Conservation (phyloP, 2,113 vertebrate species). For the Melanotaenia duboulayi region DNA sequence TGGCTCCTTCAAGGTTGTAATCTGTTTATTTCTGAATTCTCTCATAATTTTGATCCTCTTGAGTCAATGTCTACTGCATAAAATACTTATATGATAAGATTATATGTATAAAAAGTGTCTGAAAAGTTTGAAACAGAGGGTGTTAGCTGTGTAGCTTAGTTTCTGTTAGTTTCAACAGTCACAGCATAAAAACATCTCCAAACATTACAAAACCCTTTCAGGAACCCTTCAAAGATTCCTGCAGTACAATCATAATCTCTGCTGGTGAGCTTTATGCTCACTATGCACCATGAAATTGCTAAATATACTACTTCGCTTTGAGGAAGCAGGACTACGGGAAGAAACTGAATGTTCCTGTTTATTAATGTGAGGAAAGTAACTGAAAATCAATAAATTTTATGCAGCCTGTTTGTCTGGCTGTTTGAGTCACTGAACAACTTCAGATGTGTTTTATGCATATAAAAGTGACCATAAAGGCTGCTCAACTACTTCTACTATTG, state of each 20-base stretch:
- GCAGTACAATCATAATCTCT: constrained; percentile 27
- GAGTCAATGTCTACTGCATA: neutral
- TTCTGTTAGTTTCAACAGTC: constrained; percentile 45
- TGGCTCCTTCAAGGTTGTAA: constrained; percentile 2
- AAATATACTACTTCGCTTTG: constrained; percentile 16
- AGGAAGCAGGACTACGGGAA: neutral
- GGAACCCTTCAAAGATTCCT: constrained; percentile 19
- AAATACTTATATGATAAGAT: neutral
- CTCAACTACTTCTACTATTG: too few relatives aligned
- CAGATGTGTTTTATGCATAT: neutral
- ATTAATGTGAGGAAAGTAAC: neutral
- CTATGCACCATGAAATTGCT: constrained; percentile 6
- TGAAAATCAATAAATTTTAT: neutral
- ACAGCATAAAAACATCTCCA: constrained; percentile 27
- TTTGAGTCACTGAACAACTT: neutral
- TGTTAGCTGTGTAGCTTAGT: neutral
- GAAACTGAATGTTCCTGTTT: neutral
- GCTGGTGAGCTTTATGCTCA: constrained; percentile 20
- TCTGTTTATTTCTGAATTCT: constrained; percentile 6
- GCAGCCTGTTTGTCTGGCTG: neutral
- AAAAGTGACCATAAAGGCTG: neutral
- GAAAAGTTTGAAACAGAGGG: constrained; percentile 17
- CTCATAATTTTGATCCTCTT: neutral
- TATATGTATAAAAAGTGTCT: constrained; percentile 7
- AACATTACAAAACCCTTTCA: constrained; percentile 22